Base-by-base conservation (phyloP, 2,888 invertebrate genomes). In the Synanthedon vespiformis region DNA sequence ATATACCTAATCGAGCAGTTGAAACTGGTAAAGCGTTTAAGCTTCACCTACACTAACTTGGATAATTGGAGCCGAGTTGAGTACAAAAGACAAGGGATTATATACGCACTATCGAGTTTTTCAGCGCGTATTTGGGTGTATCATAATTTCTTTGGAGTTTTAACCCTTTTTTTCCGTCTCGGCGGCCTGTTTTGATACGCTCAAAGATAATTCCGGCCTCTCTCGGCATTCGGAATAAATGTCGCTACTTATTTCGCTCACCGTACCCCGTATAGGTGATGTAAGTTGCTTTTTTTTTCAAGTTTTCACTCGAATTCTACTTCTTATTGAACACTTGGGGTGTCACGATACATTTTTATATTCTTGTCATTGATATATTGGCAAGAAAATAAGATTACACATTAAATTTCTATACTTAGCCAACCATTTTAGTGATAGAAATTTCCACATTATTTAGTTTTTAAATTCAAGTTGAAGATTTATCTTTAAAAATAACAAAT, bases 291-390 rank as follows among this genome's bases (percentile, higher is more conserved):
- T 63, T 64, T 66, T 66, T 60, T 57, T 59, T 52, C 53, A 44
- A 58, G 67, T 68, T 69, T 68, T 62, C 59, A 57, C 52, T 58
- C 54, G 58, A 58, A 67, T 66, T 66, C 68, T 70, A 60, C 65
- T 71, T 75, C 72, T 70, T 68, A 68, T 70, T 58, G 67, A 59
- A 65, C 74, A 77, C 77, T 34, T 75, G 67, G 70, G 67, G 72
- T 71, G 71, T 72, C 70, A 77, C 74, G 70, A 63, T 64, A 73
- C 68, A 72, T 69, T 73, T 76, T 72, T 70, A 69, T 68, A 60
- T 44, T 44, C n/a, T 13, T 14, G 44, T 44, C n/a, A 6, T 44
- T 44, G 14, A 14, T 14, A 44, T 44, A 41, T 40, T 22, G 22
- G 5, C 22, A 22, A 22, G 22, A 22, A 22, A 34, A 34, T 34